Evolutionary conservation across 2,888 invertebrate genomes (phyloP), one percentile per base, ranked within the genome.

Genomic region (Nomada ferruginata): DNA sequence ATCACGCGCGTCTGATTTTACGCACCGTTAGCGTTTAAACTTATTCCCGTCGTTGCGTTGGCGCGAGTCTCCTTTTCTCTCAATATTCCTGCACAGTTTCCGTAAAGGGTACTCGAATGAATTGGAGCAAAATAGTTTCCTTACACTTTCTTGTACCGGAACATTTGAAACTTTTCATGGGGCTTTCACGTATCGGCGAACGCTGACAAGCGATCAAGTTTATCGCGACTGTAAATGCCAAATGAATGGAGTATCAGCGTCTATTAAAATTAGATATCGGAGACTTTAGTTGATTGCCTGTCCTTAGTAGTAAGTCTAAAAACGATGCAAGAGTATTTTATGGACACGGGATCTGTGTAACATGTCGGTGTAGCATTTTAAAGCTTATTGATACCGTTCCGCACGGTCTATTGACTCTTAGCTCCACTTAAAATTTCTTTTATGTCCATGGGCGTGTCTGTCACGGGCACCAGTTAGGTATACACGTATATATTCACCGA

Each of bases 271-370:
- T n/a, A 59, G 20, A 52, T 29, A 47, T 42, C 18, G 50, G 20
- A n/a, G 18, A 61, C 44, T 7, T 23, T 65, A 29, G 55, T 72
- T 72, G 29, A 50, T 73, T 68, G 50, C 52, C 26, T 57, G n/a
- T 61, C 50, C 20, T 70, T 59, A 47, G 36, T 52, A 59, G 52
- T 36, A 65, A 57, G 23, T 20, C 44, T n/a, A 11, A 63, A 72
- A 68, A 72, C 47, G 55, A 26, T 55, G 36, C 72, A 65, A 76
- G 68, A 47, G 42, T 55, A 55, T 77, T 77, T 78, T 78, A 81
- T 36, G 52, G 23, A 69, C 42, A 42, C 53, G 10, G 26, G 11
- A 20, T 53, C 57, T 57, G 29, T 60, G 42, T 66, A 66, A 71
- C 66, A 52, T 52, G 77, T 66, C 50, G 13, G 47, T n/a, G 57